Conservation (phyloP, 2,113 vertebrate genomes). For the Anhinga anhinga region DNA sequence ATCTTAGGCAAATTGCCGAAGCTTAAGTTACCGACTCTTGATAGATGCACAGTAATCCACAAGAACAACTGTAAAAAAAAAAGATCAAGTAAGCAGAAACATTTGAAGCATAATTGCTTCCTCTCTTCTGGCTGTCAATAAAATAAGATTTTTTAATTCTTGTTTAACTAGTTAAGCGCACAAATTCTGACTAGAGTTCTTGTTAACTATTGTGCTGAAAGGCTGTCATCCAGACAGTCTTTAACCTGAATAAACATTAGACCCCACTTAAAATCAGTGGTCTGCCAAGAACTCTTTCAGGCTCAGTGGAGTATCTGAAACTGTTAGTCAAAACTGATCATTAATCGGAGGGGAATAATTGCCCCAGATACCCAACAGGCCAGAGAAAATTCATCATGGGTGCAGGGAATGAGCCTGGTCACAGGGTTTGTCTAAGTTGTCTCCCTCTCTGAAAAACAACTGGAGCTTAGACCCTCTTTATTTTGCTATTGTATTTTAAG, state of each 20-base stretch:
- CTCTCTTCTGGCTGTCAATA: background rate
- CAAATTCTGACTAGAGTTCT: background rate
- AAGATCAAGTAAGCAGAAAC: background rate
- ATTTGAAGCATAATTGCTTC: background rate
- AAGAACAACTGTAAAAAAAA: background rate
- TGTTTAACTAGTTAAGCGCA: background rate
- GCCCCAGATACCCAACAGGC: background rate
- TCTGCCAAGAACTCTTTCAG: background rate
- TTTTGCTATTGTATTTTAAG: background rate
- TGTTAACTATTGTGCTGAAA: background rate
- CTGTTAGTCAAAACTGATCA: background rate
- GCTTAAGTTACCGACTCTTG: background rate
- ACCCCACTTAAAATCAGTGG: background rate
- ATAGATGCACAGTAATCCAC: background rate
- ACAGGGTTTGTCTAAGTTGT: background rate
- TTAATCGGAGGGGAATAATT: background rate
- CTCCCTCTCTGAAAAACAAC: background rate
- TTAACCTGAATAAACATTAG: background rate
- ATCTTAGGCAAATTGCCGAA: background rate
- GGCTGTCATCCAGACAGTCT: background rate
- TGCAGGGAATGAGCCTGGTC: background rate
- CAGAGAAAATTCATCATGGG: background rate
- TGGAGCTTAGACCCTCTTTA: background rate
- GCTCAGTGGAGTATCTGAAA: background rate
- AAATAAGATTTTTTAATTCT: background rate